phyloP scores from a whole-genome alignment of 1,140 invertebrate species.

The Centruroides vittatus region DNA sequence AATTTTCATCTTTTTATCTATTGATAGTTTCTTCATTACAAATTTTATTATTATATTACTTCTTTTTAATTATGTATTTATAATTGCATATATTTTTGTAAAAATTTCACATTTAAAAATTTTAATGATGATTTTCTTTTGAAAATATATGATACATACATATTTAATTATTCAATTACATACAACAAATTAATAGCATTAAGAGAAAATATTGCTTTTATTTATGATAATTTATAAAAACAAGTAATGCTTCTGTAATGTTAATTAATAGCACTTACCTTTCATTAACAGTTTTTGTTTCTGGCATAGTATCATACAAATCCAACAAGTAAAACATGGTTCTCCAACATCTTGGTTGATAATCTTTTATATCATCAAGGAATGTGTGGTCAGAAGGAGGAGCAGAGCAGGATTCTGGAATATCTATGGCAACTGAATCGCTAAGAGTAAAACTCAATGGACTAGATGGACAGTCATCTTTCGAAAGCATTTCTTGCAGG shows the following conservation, averaged over 20 bases:
- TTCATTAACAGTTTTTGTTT: slow-evolving; percentile 72
- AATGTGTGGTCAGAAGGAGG: slow-evolving; percentile 29
- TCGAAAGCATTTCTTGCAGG: slow-evolving; percentile 15
- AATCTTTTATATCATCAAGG: slow-evolving; percentile 30
- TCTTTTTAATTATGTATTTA: no score
- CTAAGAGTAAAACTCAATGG: slow-evolving; percentile 17
- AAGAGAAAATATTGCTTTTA: no score
- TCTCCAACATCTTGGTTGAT: slow-evolving; percentile 76
- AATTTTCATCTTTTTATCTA: no score
- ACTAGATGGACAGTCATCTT: slow-evolving; percentile 10
- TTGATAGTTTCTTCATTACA: no score
- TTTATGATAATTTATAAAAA: no score
- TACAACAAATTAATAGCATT: no score
- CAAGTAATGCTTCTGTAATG: neutral
- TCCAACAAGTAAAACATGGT: slow-evolving; percentile 85
- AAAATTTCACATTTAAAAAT: no score
- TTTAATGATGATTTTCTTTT: no score
- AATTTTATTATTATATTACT: no score
- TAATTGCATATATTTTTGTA: no score
- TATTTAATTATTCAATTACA: no score
- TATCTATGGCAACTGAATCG: slow-evolving; percentile 30
- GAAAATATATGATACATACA: no score
- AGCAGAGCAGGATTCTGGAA: slow-evolving; percentile 25
- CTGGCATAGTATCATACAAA: slow-evolving; percentile 83
- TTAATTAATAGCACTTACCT: slow-evolving; percentile 11